These are phyloP conservation scores for Sesia apiformis DNA, from an alignment of 2,888 invertebrate genomes.

Conservation along the genomic window DNA sequence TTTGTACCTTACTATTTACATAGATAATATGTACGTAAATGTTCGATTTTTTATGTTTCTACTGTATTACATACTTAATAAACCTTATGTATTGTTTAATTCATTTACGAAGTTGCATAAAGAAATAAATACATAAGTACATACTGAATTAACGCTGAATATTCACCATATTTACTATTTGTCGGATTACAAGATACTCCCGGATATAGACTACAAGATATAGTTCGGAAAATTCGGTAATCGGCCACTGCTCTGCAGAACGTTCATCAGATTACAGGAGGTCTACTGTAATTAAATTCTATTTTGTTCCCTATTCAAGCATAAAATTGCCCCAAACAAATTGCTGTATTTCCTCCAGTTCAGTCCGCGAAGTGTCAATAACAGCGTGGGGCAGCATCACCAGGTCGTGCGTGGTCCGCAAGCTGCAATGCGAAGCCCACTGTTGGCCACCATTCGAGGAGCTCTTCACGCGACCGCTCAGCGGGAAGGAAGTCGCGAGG, in stretches of 20 bases:
- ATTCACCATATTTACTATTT: no score
- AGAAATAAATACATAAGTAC: neutral
- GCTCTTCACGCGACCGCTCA: slow-evolving; percentile 13
- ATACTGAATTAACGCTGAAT: neutral
- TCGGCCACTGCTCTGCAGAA: neutral
- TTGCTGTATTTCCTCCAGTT: slow-evolving; percentile 16
- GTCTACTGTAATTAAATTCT: neutral
- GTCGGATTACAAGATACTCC: no score
- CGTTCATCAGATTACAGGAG: neutral
- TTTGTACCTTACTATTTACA: neutral
- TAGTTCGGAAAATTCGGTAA: neutral
- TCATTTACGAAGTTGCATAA: neutral
- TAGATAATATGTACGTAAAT: neutral
- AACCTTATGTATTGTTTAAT: neutral
- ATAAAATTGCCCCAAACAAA: no score
- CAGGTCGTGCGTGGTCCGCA: slow-evolving; percentile 33
- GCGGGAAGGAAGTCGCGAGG: slow-evolving; percentile 25
- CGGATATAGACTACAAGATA: neutral
- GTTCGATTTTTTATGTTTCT: neutral
- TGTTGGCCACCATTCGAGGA: slow-evolving; percentile 44
- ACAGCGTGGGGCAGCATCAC: slow-evolving; percentile 51
- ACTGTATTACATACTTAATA: no score
- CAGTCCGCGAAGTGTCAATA: slow-evolving; percentile 53
- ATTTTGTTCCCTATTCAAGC: no score
- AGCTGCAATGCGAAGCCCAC: slow-evolving; percentile 27